These are phyloP conservation scores for Xenopus petersii DNA, from an alignment of 2,797 vertebrate species.

Conservation along the genomic window DNA sequence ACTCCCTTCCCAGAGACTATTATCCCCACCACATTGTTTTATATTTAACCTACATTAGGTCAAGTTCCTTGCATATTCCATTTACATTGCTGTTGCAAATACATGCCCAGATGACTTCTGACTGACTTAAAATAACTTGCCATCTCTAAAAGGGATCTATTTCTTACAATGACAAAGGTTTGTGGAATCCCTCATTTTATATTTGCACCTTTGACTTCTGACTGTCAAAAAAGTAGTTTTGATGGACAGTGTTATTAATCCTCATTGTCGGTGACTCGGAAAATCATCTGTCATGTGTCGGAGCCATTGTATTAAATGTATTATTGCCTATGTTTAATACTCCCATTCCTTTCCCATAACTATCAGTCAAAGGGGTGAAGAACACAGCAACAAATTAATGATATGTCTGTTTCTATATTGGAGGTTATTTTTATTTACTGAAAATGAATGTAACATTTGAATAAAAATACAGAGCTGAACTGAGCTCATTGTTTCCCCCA, in stretches of 20 bases:
- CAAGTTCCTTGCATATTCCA: no score
- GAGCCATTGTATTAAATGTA: conserved; percentile 31
- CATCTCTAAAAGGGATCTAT: conserved; percentile 11
- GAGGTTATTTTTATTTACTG: no score
- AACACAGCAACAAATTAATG: conserved; percentile 19
- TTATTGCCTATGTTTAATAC: conserved; percentile 35
- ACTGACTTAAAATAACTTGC: conserved; percentile 32
- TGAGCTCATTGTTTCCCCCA: no score
- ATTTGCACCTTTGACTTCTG: conserved; percentile 39
- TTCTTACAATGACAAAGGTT: conserved; percentile 33
- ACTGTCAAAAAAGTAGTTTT: conserved; percentile 36
- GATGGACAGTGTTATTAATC: conserved; percentile 47
- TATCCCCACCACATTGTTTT: no score
- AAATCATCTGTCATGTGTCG: conserved; percentile 46
- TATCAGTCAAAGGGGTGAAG: conserved; percentile 12
- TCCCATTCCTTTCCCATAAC: conserved; percentile 14
- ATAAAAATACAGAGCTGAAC: no score
- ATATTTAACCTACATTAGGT: no score
- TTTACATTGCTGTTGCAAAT: no score
- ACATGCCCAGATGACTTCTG: background rate
- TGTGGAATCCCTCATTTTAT: conserved; percentile 36
- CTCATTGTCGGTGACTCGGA: conserved; percentile 37
- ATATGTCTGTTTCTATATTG: no score
- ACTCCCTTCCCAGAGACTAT: no score
- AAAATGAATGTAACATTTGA: no score